Percentiles rank a stretch among this genome's conserved stretches.
Evolutionary conservation across 2,888 invertebrate species (phyloP).

Genomic region (Thera britannica): DNA sequence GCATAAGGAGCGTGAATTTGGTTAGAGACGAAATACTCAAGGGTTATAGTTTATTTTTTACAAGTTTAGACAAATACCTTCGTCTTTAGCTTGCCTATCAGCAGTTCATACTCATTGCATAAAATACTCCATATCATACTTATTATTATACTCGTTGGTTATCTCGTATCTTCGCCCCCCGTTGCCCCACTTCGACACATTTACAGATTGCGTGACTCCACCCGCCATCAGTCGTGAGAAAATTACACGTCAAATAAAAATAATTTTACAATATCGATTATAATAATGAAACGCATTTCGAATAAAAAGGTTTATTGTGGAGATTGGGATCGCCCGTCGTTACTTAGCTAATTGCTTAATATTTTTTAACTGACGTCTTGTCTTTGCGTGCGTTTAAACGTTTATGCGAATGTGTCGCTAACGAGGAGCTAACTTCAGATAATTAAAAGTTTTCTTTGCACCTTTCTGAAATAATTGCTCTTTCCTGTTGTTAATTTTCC

Average conservation of each 20-base stretch:
- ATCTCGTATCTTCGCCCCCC: constrained; percentile 26
- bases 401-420: constrained; percentile 26
- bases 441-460: constrained; percentile 23
- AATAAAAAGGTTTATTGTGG: constrained; percentile 40
- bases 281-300: constrained; percentile 43
- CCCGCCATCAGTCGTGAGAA: constrained; percentile 50
- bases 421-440: constrained; percentile 25
- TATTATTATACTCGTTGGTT: constrained; percentile 19
- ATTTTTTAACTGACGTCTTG: constrained; percentile 31
- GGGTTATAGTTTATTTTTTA: too few relatives aligned
- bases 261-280: constrained; percentile 49
- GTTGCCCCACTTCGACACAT: constrained; percentile 46
- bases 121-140: constrained; percentile 2
- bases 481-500: constrained; percentile 10
- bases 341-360: constrained; percentile 41
- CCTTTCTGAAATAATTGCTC: constrained; percentile 13
- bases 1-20: too few relatives aligned
- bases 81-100: neutral
- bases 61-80: too few relatives aligned
- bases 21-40: too few relatives aligned
- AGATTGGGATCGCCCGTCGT: constrained; percentile 37
- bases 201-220: constrained; percentile 60
- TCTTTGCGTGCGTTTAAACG: constrained; percentile 31
- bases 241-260: constrained; percentile 54
- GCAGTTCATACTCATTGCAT: constrained; percentile 13